Percentiles rank a stretch among this genome's conserved stretches.
Conservation (phyloP, 2,113 vertebrate species). For the Mus musculus region GRCm39 chr6:64516001-64516500, state of each 20-base stretch:
- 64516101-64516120: conserved; percentile 66
- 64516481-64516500: too few relatives aligned
- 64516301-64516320: not conserved
- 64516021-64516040: conserved; percentile 53
- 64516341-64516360: not conserved
- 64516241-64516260: conserved; percentile 61
- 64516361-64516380: not conserved
- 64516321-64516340: not conserved
- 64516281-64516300: not conserved
- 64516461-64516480: not conserved
- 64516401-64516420: not conserved
- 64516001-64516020: not conserved
- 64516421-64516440: not conserved
- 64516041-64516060: conserved; percentile 48
- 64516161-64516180: conserved; percentile 18
- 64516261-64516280: conserved; percentile 35
- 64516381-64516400: not conserved
- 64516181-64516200: not conserved
- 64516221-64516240: conserved; percentile 62
- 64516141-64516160: conserved; percentile 65
- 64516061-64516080: conserved; percentile 17
- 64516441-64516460: not conserved
- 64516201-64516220: conserved; percentile 53
- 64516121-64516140: conserved; percentile 62
- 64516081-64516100: conserved; percentile 53